Conservation (phyloP, 1,140 invertebrate species). For the Lethocerus indicus region DNA sequence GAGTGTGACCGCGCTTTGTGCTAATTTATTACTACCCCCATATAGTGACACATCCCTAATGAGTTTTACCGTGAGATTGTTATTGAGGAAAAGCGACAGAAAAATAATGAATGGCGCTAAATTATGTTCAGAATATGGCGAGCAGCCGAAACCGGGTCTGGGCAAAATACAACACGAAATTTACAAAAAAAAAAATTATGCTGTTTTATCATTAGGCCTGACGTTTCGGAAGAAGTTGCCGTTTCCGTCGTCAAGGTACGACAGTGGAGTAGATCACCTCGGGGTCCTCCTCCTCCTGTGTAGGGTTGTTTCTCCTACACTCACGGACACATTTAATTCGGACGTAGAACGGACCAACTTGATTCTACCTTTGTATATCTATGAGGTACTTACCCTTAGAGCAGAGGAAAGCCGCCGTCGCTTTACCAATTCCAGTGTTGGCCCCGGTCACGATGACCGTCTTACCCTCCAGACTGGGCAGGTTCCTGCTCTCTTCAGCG, state of each 20-base stretch:
- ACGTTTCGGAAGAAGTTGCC: too few species aligned
- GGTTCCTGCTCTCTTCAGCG: neutral
- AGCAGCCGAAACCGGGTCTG: too few species aligned
- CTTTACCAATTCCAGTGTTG: conserved; percentile 80
- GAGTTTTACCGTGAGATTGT: too few species aligned
- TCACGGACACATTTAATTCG: neutral
- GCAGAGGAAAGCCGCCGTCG: conserved; percentile 59
- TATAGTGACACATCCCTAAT: too few species aligned
- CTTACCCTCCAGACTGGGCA: conserved; percentile 38
- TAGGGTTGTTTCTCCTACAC: neutral
- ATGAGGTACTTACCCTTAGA: conserved; percentile 34
- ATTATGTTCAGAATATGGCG: too few species aligned
- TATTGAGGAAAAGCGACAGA: too few species aligned
- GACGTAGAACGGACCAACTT: neutral
- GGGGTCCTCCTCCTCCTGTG: neutral
- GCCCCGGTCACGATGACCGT: conserved; percentile 70
- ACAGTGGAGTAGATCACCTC: neutral
- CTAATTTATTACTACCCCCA: too few species aligned
- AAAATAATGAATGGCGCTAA: too few species aligned
- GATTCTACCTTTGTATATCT: neutral
- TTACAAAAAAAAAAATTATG: too few species aligned
- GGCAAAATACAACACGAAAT: too few species aligned
- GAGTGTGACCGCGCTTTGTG: too few species aligned
- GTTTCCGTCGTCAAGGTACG: neutral
- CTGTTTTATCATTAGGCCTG: too few species aligned